Percentiles rank a stretch among this genome's conserved stretches.
phyloP scores from a whole-genome alignment of 2,888 invertebrate genomes.

The Leucozona laternaria region DNA sequence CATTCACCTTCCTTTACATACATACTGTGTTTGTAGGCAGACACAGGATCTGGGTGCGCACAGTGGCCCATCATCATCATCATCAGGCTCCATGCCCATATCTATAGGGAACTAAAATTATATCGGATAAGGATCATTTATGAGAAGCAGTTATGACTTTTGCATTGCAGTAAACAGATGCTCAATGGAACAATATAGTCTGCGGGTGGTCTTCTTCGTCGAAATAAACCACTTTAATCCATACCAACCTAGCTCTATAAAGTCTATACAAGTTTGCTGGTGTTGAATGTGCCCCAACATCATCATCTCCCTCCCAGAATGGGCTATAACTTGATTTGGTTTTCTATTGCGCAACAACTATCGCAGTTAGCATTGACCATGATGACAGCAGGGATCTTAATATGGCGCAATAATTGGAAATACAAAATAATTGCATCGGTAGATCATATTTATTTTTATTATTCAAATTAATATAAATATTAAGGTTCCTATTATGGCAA shows the following conservation, averaged over 20 bases:
- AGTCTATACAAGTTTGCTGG: neutral
- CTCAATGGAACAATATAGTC: slow-evolving; percentile 48
- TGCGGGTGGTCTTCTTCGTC: slow-evolving; percentile 66
- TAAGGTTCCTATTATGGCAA: slow-evolving; percentile 21
- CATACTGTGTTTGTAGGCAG: neutral
- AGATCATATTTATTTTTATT: slow-evolving; percentile 51
- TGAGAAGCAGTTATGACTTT: slow-evolving; percentile 61
- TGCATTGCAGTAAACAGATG: slow-evolving; percentile 43
- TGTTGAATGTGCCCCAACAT: neutral
- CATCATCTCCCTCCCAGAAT: slow-evolving; percentile 22
- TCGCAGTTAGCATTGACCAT: slow-evolving; percentile 67
- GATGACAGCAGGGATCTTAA: slow-evolving; percentile 43
- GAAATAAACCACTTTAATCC: neutral
- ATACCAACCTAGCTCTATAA: too few species aligned
- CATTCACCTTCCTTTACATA: slow-evolving; percentile 35
- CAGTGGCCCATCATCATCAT: neutral
- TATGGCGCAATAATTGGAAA: slow-evolving; percentile 61
- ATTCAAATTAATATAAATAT: slow-evolving; percentile 25
- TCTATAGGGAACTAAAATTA: slow-evolving; percentile 69
- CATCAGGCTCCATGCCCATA: slow-evolving; percentile 30
- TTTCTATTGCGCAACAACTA: slow-evolving; percentile 59
- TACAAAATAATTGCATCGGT: slow-evolving; percentile 41
- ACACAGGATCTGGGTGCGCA: slow-evolving; percentile 56
- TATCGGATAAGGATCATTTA: slow-evolving; percentile 66
- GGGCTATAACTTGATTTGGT: slow-evolving; percentile 43